These are phyloP conservation scores for Coptotermes formosanus DNA, from an alignment of 1,140 invertebrate genomes.

Conservation along the genomic window DNA sequence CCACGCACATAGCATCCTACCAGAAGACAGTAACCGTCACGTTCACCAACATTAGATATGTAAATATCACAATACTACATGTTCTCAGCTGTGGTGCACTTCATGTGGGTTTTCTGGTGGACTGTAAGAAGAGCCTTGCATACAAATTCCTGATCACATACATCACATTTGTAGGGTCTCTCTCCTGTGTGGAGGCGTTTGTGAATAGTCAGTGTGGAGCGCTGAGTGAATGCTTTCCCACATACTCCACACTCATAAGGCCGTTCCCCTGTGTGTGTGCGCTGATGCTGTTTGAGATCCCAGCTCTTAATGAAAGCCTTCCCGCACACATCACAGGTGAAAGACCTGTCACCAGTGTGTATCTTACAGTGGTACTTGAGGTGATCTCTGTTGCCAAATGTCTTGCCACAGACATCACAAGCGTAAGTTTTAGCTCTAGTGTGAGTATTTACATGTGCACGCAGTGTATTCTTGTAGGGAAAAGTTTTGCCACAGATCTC, in stretches of 20 bases:
- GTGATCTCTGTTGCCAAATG: conserved; percentile 67
- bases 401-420: conserved; percentile 37
- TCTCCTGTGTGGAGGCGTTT: conserved; percentile 67
- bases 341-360: conserved; percentile 74
- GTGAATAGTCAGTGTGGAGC: conserved; percentile 41
- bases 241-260: conserved; percentile 69
- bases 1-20: too few relatives aligned
- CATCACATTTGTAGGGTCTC: conserved; percentile 68
- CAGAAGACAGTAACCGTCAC: too few relatives aligned
- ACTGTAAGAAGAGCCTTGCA: conserved; percentile 38
- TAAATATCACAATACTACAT: too few relatives aligned
- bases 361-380: conserved; percentile 64
- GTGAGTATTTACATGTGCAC: conserved; percentile 47
- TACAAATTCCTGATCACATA: conserved; percentile 62
- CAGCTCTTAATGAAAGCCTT: conserved; percentile 50
- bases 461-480: conserved; percentile 38
- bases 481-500: conserved; percentile 51
- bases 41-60: too few relatives aligned
- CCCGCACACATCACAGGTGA: conserved; percentile 58
- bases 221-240: conserved; percentile 63
- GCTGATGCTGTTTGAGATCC: conserved; percentile 38
- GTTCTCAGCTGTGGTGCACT: neutral
- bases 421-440: conserved; percentile 47
- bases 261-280: conserved; percentile 60
- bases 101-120: conserved; percentile 38